phyloP scores from a whole-genome alignment of 53 echinoderm and acorn worm genomes.

The Antedon mediterranea region DNA sequence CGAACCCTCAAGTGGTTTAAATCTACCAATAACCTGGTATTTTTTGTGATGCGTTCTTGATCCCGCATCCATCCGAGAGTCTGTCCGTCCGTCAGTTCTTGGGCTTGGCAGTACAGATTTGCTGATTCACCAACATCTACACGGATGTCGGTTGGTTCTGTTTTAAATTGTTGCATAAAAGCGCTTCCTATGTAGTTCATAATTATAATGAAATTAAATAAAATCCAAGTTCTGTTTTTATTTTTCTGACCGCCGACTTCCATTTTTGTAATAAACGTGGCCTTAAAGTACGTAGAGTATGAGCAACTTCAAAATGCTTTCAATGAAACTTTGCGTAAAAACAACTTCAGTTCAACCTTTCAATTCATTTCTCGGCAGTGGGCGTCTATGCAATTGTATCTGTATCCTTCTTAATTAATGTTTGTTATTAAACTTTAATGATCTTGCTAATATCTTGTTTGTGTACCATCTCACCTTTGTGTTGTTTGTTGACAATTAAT shows the following conservation, averaged over 20 bases:
- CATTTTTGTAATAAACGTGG: no score
- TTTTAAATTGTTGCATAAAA: background rate
- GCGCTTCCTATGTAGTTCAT: background rate
- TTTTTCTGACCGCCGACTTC: background rate
- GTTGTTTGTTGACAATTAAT: no score
- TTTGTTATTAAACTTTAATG: no score
- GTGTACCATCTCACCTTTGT: no score
- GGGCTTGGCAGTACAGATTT: background rate
- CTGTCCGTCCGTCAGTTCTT: background rate
- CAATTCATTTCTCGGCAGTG: no score
- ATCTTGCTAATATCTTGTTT: no score
- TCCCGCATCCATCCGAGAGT: background rate
- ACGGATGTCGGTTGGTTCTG: background rate
- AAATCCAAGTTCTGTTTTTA: background rate
- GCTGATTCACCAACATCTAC: background rate
- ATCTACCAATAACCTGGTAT: background rate
- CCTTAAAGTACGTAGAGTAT: no score
- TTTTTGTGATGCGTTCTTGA: background rate
- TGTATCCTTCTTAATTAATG: no score
- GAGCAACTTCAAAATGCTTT: no score
- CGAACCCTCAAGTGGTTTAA: background rate
- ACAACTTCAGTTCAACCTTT: no score
- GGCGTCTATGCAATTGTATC: no score
- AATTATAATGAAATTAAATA: background rate
- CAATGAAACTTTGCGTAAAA: no score